Evolutionary conservation across 2,113 vertebrate species (phyloP).

Genomic region (Clarias gariepinus): DNA sequence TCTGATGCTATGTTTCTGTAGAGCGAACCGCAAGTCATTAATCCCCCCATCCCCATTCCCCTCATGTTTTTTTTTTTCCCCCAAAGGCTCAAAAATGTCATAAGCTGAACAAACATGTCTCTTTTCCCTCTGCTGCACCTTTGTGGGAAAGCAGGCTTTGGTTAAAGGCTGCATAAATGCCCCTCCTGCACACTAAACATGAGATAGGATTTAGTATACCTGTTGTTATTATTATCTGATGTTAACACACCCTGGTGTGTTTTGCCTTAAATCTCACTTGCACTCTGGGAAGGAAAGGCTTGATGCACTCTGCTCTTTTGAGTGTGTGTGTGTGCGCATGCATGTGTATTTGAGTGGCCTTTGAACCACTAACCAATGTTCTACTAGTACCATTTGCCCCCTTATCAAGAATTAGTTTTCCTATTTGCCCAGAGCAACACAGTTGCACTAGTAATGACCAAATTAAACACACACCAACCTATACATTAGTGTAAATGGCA

Average conservation of each 20-base stretch:
- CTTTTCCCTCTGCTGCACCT: neutral
- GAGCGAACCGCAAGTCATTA: slow-evolving; percentile 27
- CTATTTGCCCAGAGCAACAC: slow-evolving; percentile 42
- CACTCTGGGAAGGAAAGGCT: neutral
- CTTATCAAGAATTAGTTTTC: slow-evolving; percentile 66
- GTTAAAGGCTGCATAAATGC: slow-evolving; percentile 28
- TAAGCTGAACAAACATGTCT: slow-evolving; percentile 57
- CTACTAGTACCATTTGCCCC: slow-evolving; percentile 65
- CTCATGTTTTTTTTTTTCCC: slow-evolving; percentile 14
- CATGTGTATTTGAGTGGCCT: slow-evolving; percentile 68
- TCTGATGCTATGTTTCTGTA: slow-evolving; percentile 37
- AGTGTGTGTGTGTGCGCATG: slow-evolving; percentile 17
- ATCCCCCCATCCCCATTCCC: slow-evolving; percentile 5
- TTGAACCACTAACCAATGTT: slow-evolving; percentile 68
- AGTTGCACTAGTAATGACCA: slow-evolving; percentile 68
- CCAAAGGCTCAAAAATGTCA: slow-evolving; percentile 57
- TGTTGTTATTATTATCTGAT: neutral
- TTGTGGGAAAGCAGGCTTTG: slow-evolving; percentile 34
- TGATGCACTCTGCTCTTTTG: slow-evolving; percentile 39
- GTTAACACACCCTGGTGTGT: neutral
- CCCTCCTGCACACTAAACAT: slow-evolving; percentile 21
- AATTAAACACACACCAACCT: slow-evolving; percentile 71
- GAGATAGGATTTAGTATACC: neutral
- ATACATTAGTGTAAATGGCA: slow-evolving; percentile 63
- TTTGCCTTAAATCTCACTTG: slow-evolving; percentile 19